Base-by-base conservation (phyloP, 1,140 invertebrate genomes). In the Nixonia krombeini region DNA sequence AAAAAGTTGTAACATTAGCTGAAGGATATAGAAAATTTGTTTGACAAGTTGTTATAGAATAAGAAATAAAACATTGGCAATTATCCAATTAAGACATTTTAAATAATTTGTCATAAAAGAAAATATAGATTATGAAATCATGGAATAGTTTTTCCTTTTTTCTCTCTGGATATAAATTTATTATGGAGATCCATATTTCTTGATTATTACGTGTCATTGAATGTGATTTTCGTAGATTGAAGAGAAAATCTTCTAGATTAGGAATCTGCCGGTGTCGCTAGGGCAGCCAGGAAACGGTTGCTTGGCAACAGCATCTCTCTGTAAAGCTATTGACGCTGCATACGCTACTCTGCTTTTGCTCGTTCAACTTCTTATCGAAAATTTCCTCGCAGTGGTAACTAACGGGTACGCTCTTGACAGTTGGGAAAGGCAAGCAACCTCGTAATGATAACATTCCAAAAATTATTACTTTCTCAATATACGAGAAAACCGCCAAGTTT, bases 271-370 rank as follows among this genome's bases (percentile, higher is more conserved):
- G 28, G 59, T 63, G 70, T 74, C 72, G 71, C 67, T 73, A 78
- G 26, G 62, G 67, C 55, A 56, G 56, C 35, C 23, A 53, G 47
- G 58, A 65, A 62, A 67, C 59, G 52, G 78, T 82, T 79, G 75
- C 78, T 50, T 79, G 59, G 78, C 75, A 79, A 82, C 76, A 79
- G 61, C 75, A 76, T 80, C 76, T 71, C 56, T 49, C 25, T 50
- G 6, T 47, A 29, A 56, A 55, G 58, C 56, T 65, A 55, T 59
- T 45, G 55, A 59, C 52, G 52, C 50, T 49, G 29, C 25, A 52
- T 8, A 29, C 46, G 47, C 23, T 47, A 41, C 33, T 57, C 28
- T 13, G 9, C 45, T 13, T 31, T 52, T 45, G 40, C 37, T 53
- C 40, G 31, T 51, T 51, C 8, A 47, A 33, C 21, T 12, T 52